phyloP scores from a whole-genome alignment of 2,113 vertebrate genomes.

The Zosterops hypoxanthus region DNA sequence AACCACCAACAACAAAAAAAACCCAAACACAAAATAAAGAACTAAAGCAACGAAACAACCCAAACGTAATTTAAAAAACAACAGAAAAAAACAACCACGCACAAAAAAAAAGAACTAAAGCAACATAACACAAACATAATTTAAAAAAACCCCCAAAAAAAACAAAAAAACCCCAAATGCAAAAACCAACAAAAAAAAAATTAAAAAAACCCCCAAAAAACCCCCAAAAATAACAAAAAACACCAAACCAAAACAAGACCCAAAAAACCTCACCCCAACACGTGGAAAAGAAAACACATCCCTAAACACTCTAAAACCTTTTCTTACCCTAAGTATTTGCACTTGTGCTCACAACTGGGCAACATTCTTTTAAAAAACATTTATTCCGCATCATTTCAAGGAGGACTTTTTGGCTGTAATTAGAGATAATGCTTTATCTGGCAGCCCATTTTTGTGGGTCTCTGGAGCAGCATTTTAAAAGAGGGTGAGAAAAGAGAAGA shows the following conservation, averaged over 20 bases:
- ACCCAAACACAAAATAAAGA: too few species aligned
- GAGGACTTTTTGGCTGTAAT: neutral
- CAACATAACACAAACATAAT: too few species aligned
- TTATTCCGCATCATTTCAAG: neutral
- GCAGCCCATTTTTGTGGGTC: neutral
- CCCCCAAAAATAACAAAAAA: too few species aligned
- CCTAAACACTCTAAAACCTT: neutral
- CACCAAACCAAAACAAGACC: neutral
- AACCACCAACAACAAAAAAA: too few species aligned
- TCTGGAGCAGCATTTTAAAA: neutral
- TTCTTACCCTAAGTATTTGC: neutral
- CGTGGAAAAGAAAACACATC: neutral
- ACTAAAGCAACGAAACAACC: too few species aligned
- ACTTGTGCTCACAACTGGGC: neutral
- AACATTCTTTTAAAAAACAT: neutral
- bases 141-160: too few species aligned
- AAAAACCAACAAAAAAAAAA: neutral
- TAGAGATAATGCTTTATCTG: neutral
- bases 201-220: neutral
- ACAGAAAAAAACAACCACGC: too few species aligned
- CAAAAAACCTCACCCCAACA: fast-evolving
- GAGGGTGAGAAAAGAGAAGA: neutral
- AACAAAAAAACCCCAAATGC: too few species aligned
- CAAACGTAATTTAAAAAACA: too few species aligned
- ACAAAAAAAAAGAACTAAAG: too few species aligned